Evolutionary conservation across 2,113 vertebrate species (phyloP).

Genomic region (Vulpes ferrilata): DNA sequence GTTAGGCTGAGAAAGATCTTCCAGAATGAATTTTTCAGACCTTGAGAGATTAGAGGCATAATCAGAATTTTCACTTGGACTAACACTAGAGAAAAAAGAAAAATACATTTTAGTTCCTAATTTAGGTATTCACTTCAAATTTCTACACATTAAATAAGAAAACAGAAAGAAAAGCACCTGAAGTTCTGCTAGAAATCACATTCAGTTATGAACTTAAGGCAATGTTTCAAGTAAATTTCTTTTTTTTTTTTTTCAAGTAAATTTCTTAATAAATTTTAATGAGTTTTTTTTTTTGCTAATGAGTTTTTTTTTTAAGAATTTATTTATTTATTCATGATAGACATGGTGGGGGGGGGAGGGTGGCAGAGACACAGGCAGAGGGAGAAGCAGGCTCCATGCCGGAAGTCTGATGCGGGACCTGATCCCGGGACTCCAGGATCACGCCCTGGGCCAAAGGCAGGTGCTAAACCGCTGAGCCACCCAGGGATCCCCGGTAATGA

Average conservation of each 20-base stretch:
- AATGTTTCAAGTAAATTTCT: constrained; percentile 37
- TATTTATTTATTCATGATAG: too few species aligned
- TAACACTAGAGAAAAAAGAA: constrained; percentile 76
- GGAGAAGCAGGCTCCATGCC: too few species aligned
- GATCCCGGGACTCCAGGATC: too few species aligned
- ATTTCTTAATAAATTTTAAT: constrained; percentile 43
- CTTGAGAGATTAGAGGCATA: constrained; percentile 68
- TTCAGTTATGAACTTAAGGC: constrained; percentile 27
- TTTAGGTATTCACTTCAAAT: constrained; percentile 58
- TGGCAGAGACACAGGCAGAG: too few species aligned
- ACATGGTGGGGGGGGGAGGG: too few species aligned
- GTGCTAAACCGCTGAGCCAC: too few species aligned
- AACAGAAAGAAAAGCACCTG: not conserved
- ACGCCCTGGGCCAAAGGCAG: too few species aligned
- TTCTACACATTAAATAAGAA: constrained; percentile 54
- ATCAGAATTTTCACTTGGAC: constrained; percentile 73
- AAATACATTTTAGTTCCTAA: constrained; percentile 60
- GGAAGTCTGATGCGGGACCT: too few species aligned
- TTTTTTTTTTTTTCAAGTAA: not conserved
- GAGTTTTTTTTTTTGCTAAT: not conserved
- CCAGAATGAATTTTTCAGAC: constrained; percentile 80
- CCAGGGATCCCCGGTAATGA: not conserved
- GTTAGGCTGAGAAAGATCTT: constrained; percentile 83
- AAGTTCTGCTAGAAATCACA: constrained; percentile 41
- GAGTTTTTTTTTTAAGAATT: not conserved